These are phyloP conservation scores for Halocynthia aurantium DNA, from an alignment of 23 tunicate species.

Conservation along the genomic window DNA sequence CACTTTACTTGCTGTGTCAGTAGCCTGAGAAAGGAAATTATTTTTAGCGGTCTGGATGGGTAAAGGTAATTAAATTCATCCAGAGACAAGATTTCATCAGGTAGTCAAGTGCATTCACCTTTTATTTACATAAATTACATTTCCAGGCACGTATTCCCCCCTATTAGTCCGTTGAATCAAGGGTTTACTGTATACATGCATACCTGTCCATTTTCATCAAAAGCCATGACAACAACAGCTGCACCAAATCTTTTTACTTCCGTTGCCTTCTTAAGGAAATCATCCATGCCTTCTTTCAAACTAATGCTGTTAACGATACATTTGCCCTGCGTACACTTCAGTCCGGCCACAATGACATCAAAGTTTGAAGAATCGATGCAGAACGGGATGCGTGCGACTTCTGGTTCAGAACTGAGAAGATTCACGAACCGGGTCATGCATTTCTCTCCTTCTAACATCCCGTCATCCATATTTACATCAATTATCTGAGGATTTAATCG, in stretches of 20 bases:
- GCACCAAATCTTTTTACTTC: conserved; percentile 78
- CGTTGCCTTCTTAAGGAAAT: conserved; percentile 64
- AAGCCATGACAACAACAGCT: conserved; percentile 94
- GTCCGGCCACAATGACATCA: conserved; percentile 66
- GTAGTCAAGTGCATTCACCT: too few species aligned
- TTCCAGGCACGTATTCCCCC: too few species aligned
- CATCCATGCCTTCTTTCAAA: conserved; percentile 88
- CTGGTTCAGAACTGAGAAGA: conserved; percentile 74
- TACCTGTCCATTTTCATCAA: conserved; percentile 90
- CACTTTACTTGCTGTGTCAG: conserved; percentile 48
- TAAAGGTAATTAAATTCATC: too few species aligned
- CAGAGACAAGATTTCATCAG: too few species aligned
- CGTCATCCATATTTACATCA: conserved; percentile 89
- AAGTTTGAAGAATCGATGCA: conserved; percentile 94
- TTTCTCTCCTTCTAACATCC: conserved; percentile 79
- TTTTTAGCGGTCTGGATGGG: too few species aligned
- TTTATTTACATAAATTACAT: too few species aligned
- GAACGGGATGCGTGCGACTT: conserved; percentile 72
- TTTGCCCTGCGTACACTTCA: conserved; percentile 87
- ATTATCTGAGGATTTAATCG: conserved; percentile 23
- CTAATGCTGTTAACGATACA: conserved; percentile 96
- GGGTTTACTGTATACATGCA: too few species aligned
- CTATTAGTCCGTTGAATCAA: too few species aligned
- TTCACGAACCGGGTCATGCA: conserved; percentile 72
- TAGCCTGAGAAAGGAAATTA: conserved; percentile 35